A percentile compares a stretch with the other conserved stretches of the same genome.
phyloP scores from a whole-genome alignment of 2,113 vertebrate genomes.

The Syrrhaptes paradoxus region DNA sequence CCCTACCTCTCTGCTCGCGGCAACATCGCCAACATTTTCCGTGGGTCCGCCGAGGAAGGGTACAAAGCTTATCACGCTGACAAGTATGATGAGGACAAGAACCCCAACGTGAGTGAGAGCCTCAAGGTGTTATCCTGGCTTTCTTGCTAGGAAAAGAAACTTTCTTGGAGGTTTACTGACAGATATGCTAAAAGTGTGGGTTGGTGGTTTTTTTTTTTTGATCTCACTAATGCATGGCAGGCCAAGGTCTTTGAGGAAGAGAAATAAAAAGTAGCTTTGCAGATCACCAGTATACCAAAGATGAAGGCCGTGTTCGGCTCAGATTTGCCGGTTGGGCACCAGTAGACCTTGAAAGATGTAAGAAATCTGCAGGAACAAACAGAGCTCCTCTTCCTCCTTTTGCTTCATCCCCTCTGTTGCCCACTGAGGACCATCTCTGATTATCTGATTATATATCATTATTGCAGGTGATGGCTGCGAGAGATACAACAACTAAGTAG shows the following conservation, averaged over 20 bases:
- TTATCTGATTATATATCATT: not conserved
- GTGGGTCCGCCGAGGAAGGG: conserved; percentile 76
- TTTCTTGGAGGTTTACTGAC: not conserved
- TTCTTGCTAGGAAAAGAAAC: not conserved
- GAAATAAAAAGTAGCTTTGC: not conserved
- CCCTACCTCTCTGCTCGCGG: conserved; percentile 84
- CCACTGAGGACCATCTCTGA: not conserved
- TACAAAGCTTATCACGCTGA: conserved; percentile 78
- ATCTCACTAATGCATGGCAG: not conserved
- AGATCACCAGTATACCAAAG: not conserved
- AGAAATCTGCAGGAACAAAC: not conserved
- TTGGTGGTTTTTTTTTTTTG: not conserved
- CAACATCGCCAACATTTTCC: conserved; percentile 70
- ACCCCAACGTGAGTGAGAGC: conserved; percentile 82
- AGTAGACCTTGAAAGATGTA: not conserved
- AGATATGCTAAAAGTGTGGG: not conserved
- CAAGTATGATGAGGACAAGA: conserved; percentile 82
- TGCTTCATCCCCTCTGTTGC: not conserved
- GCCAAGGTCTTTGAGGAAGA: not conserved
- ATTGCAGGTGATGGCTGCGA: not conserved
- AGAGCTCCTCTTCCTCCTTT: not conserved
- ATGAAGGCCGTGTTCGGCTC: not conserved
- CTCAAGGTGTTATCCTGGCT: not conserved
- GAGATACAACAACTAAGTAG: not conserved
- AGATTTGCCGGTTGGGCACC: not conserved